Base-by-base conservation (phyloP, 2,113 vertebrate species). In the Malaclemys terrapin region DNA sequence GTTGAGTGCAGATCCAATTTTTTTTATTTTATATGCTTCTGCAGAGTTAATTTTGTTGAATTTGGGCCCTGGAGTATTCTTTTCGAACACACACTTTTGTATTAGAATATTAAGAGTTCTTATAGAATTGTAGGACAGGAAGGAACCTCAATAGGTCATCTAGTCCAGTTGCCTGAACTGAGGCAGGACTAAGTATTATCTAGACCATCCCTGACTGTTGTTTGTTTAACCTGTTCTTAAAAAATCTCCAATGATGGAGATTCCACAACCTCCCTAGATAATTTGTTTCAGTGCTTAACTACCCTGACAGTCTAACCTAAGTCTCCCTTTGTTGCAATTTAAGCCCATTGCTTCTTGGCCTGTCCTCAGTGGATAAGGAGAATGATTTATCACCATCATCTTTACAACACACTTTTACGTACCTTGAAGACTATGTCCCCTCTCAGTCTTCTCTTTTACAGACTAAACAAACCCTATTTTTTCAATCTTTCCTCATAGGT, bases 11-110 rank as follows among this genome's bases (percentile, higher is more conserved):
- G 57, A 94, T 88, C 84, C 84, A 90, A 5, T 35, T 81, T 82
- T 82, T 54, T 91, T 91, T 49, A 82, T 88, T 93, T 91, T 49
- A 82, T 88, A 93, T 59, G 56, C 75, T 93, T 93, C 59, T 95
- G 27, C 62, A 89, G 85, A 75, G 94, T 12, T 54, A 79, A 0
- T 94, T 92, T 38, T 94, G 59, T 81, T 93, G 47, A 49, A 79
- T 95, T 82, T 45, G 85, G 35, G 56, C 57, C 56, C 62, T 93
- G 88, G 83, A 78, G 42, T 75, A 31, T 80, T 80, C 87, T 31
- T 80, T 0, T 86, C 96, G 89, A 89, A 85, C 72, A 85, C 59
- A 72, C 56, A 87, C 88, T 56, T 10, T 8, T 52, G 10, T 20
- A 19, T 79, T 57, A 19, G 45, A 91, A 91, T 75, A 42, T 91